phyloP scores from a whole-genome alignment of 2,888 invertebrate genomes.

The Drosophila hamatofila region DNA sequence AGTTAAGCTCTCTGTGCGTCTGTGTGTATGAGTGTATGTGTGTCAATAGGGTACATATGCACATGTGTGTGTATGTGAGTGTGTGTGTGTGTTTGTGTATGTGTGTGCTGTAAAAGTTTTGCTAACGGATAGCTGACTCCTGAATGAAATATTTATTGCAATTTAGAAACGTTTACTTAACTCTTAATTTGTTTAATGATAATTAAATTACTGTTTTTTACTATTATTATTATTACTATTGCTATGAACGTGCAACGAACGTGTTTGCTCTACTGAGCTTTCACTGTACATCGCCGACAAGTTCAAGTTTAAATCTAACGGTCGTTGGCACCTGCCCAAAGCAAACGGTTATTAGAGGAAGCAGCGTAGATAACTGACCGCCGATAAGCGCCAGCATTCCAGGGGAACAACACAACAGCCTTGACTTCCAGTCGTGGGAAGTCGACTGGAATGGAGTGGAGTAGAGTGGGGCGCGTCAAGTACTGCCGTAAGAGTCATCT shows the following conservation, averaged over 20 bases:
- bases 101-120: neutral
- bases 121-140: neutral
- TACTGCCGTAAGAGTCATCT: constrained; percentile 51
- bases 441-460: constrained; percentile 6
- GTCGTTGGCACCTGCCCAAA: constrained; percentile 53
- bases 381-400: constrained; percentile 31
- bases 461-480: constrained; percentile 15
- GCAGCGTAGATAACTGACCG: constrained; percentile 31
- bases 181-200: neutral
- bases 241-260: neutral
- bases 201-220: neutral
- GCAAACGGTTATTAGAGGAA: constrained; percentile 13
- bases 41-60: constrained; percentile 47
- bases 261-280: constrained; percentile 1
- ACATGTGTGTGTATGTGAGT: neutral
- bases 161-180: neutral
- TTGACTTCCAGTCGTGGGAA: constrained; percentile 16
- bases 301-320: constrained; percentile 53
- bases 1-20: constrained; percentile 37
- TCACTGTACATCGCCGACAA: constrained; percentile 17
- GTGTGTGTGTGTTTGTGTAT: neutral
- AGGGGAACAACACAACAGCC: constrained; percentile 36
- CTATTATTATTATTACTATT: neutral
- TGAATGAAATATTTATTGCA: neutral
- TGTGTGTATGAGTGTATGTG: constrained; percentile 25